Base-by-base conservation (phyloP, 2,113 vertebrate species). In the Thalassoma bifasciatum region DNA sequence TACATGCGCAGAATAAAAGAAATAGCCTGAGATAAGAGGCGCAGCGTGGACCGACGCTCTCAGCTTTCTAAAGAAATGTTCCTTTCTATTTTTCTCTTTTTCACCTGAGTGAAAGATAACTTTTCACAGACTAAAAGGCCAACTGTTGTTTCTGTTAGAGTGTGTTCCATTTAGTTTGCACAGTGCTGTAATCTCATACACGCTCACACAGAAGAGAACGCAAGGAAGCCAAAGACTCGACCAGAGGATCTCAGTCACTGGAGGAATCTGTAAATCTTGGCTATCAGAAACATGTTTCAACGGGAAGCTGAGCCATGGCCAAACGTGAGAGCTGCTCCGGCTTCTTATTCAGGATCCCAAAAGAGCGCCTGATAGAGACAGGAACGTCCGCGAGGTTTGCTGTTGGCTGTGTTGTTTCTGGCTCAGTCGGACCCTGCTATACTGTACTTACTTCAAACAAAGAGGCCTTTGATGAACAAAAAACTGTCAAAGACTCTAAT, bases 1-100 rank as follows among this genome's bases (percentile, higher is more conserved):
- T 99, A 98, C 93, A 96, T 97, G 95, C 93, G 96, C 90, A 96
- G 97, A 93, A 96, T 99, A 95, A 98, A 98, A 90, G 97, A 99
- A 91, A 96, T 97, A 11, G 96, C 96, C 72, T 99, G 95, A 94
- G 91, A 73, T 9, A 56, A 22, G 74, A 67, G 65, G 62, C 23
- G 77, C 36, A 10, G 62, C 30, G 59, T 0, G 60, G 44, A 21
- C 72, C 50, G 14, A 75, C 38, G 4, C 62, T 53, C 77, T 72
- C 57, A 47, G 83, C 85, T 84, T 91, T 91, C 88, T 90, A 79
- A 86, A 84, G 71, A 82, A 81, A 88, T 64, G 34, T 83, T 91
- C 66, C 92, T 93, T 93, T 93, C 86, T 94, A 91, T 90, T 91
- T 90, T 89, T 90, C 87, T 92, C 85, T 89, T 90, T 90, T 89